These are phyloP conservation scores for Pampus argenteus DNA, from an alignment of 2,797 vertebrate species.

Conservation along the genomic window DNA sequence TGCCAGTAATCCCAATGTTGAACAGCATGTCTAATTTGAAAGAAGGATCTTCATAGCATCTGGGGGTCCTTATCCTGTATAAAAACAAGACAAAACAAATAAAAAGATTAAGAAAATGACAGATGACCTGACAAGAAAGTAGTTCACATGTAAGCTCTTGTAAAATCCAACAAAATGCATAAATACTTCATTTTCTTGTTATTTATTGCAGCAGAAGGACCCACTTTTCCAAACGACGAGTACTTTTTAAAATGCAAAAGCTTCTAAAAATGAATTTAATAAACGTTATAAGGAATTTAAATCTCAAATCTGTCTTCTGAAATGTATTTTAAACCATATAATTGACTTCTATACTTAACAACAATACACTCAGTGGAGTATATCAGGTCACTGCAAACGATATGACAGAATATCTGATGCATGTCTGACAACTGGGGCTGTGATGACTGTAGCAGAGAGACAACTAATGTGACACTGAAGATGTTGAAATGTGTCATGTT, in stretches of 20 bases:
- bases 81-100: conserved; percentile 34
- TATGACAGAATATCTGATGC: conserved; percentile 7
- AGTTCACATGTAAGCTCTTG: not conserved
- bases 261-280: not conserved
- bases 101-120: conserved; percentile 8
- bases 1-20: conserved; percentile 9
- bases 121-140: not conserved
- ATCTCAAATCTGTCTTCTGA: not conserved
- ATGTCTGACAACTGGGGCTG: not conserved
- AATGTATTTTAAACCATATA: not conserved
- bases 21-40: conserved; percentile 35
- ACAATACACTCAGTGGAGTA: not conserved
- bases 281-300: not conserved
- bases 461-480: not conserved
- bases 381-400: conserved; percentile 1
- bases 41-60: conserved; percentile 36
- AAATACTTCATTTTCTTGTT: too few species aligned
- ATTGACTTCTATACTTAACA: not conserved
- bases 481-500: not conserved
- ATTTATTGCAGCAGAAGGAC: not conserved
- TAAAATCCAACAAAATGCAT: not conserved
- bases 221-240: not conserved
- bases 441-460: not conserved
- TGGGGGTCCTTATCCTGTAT: conserved; percentile 51
- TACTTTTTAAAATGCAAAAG: not conserved